Evolutionary conservation across 2,797 vertebrate species (phyloP), one percentile per base, ranked within the genome.

Genomic region (Notamacropus eugenii): DNA sequence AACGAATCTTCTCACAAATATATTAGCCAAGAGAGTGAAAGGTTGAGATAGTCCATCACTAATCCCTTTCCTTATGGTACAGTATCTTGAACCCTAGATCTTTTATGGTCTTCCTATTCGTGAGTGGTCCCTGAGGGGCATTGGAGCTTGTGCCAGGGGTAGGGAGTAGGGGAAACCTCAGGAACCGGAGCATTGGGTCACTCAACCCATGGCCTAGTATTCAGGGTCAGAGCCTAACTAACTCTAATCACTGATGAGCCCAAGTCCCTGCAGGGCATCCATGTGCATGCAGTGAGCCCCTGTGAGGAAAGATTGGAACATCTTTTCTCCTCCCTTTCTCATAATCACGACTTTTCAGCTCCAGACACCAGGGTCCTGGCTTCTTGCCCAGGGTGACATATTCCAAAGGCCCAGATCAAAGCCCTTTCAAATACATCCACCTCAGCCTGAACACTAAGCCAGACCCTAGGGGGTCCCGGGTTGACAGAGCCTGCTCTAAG

Each of bases 371-470:
- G 90, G 52, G 50, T 55, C 54, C 90, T 91, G 90, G 90, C 90
- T 91, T 91, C 90, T 55, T 91, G 90, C 90, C 90, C 90, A 55
- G 74, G 90, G 52, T 91, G 90, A 91, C 54, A 55, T 54, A 54
- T 55, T 91, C 90, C 28, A 14, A 55, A 91, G 54, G 52, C 50
- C 13, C 50, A 34, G 54, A 91, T 91, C 52, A 91, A 91, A 91
- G 90, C 13, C 13, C 90, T 55, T 55, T 54, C 28, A 54, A 54
- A 54, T 55, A 91, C 52, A 55, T 27, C 50, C 90, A 52, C 90
- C 50, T 91, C 90, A 55, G 90, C 52, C 90, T 91, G 90, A 91
- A 91, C 90, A 91, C 54, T 91, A 91, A 91, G 90, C 90, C 54
- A 87, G 52, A 13, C 52, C 28, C 52, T 55, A 55, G 9, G 50